Percentiles rank a stretch among this genome's conserved stretches.
These are phyloP conservation scores for Riptortus pedestris DNA, from an alignment of 1,140 invertebrate species.

Conservation along the genomic window DNA sequence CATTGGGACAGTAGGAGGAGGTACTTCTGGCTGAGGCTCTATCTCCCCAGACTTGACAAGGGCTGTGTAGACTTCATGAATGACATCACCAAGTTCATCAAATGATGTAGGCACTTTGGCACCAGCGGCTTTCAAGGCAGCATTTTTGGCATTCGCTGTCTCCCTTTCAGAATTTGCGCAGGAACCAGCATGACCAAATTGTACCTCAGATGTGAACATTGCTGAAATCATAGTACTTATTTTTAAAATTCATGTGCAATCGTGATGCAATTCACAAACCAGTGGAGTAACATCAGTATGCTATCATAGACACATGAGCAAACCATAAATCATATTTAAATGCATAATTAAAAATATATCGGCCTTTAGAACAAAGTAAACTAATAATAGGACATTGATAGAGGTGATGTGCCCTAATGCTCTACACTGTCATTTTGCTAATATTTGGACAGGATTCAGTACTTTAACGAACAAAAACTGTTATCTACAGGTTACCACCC, in stretches of 20 bases:
- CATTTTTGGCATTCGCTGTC: constrained; percentile 89
- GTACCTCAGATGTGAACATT: constrained; percentile 96
- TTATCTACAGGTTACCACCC: no score
- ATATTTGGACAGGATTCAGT: no score
- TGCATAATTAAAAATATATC: no score
- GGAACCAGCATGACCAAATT: constrained; percentile 98
- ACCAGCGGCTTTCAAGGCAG: constrained; percentile 67
- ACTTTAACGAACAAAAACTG: no score
- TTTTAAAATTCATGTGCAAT: background rate
- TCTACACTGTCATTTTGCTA: no score
- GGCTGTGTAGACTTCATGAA: constrained; percentile 65
- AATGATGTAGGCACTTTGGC: constrained; percentile 87
- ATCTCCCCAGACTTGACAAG: constrained; percentile 75
- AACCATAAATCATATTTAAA: no score
- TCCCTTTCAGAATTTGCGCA: constrained; percentile 93
- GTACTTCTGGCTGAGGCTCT: constrained; percentile 77
- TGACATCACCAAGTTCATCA: constrained; percentile 74
- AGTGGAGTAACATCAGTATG: no score
- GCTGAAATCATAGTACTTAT: constrained; percentile 36
- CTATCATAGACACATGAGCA: no score
- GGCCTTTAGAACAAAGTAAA: no score
- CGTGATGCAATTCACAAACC: no score
- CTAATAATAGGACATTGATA: no score
- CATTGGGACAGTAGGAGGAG: constrained; percentile 98
- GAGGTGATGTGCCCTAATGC: no score